Base-by-base conservation (phyloP, 2,113 vertebrate genomes). In the Lathamus discolor region DNA sequence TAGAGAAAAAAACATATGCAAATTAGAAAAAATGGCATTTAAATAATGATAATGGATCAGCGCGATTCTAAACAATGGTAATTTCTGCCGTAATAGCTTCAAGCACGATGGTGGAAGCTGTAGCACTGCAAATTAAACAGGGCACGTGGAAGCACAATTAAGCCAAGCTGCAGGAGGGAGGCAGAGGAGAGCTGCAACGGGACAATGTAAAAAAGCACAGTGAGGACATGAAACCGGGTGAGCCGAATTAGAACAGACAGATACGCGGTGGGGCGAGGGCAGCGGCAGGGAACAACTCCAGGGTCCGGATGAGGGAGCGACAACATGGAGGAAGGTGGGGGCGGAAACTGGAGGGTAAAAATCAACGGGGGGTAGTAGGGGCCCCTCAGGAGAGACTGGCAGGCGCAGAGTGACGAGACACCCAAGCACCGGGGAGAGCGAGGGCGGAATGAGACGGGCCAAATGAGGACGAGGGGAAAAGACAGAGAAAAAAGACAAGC, bases 241-340 rank as follows among this genome's bases (percentile, higher is more conserved):
- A 33, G 8, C 7, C 1, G 3, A 67, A 67, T 11, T 6, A 51
- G 25, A 18, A 8, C 11, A 17, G 19, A 10, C 31, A 13, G 22
- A 23, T 35, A 35, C 9, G 22, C 3, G 5, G 10, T 4, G 11
- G 18, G 3, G 11, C 1, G 7, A 27, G 6, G 39, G 54, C 35
- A 57, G 2, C 17, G 17, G 8, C 41, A 44, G 29, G 7, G 11
- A 9, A 44, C 9, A 29, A 83, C 72, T 55, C 33, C 15, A 13
- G 68, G 59, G 74, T 31, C 82, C 7, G 4, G 12, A 52, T 9
- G 33, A 55, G 20, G 13, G 16, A 77, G 9, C 14, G n/a, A 64
- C 91, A 94, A 95, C 2, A 95, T 84, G 88, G 93, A 93, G 57
- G 55, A 72, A 86, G 11, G 46, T 6, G 23, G 22, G n/a, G 79